phyloP scores from a whole-genome alignment of 2,113 vertebrate genomes.

The Heterotilapia buettikoferi region DNA sequence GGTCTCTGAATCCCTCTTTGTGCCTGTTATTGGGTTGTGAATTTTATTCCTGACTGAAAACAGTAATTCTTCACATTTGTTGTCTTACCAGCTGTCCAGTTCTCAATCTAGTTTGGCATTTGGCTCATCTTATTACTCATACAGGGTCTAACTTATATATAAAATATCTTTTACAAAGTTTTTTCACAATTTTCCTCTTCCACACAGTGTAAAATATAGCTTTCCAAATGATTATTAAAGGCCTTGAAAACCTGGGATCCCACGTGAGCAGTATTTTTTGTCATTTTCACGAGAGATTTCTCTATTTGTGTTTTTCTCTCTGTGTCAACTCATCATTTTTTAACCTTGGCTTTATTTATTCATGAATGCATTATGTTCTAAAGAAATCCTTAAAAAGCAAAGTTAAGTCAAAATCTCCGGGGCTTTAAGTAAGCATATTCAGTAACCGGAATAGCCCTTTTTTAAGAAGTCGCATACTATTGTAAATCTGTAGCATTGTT shows the following conservation, averaged over 20 bases:
- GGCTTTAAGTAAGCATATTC: not conserved
- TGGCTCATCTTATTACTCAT: not conserved
- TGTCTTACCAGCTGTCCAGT: constrained; percentile 42
- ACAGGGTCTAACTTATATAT: not conserved
- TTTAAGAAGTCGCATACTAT: not conserved
- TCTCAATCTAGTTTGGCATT: not conserved
- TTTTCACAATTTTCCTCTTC: not conserved
- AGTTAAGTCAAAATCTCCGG: not conserved
- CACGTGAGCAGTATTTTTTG: not conserved
- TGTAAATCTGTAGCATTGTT: not conserved
- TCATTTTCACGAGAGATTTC: not conserved
- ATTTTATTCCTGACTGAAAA: constrained; percentile 19
- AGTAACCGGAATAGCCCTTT: not conserved
- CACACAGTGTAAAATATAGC: not conserved
- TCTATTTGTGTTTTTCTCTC: not conserved
- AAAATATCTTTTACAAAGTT: not conserved
- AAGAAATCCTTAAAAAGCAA: not conserved
- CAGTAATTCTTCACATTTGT: constrained; percentile 27
- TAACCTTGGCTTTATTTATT: not conserved
- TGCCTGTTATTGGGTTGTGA: constrained; percentile 41
- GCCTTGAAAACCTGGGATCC: not conserved
- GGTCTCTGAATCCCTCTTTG: constrained; percentile 28
- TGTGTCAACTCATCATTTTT: not conserved
- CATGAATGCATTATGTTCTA: not conserved
- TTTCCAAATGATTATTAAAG: not conserved